Evolutionary conservation across 2,113 vertebrate genomes (phyloP).

Genomic region (Serilophus lunatus): DNA sequence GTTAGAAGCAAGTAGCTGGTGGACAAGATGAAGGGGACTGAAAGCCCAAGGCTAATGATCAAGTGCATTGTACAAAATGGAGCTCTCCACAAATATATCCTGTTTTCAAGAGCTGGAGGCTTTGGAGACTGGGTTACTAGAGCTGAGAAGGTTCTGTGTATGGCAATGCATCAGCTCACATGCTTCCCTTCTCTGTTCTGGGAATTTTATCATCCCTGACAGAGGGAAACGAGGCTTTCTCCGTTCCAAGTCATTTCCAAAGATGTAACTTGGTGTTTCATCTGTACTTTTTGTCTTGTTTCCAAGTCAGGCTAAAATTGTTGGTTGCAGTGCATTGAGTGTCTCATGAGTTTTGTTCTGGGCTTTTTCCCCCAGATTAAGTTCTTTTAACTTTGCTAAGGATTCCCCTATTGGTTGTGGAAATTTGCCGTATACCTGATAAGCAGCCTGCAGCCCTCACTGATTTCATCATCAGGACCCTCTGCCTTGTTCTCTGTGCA

Average conservation of each 20-base stretch:
- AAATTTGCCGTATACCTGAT: not conserved
- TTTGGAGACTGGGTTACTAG: not conserved
- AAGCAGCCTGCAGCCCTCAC: not conserved
- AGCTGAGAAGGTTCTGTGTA: not conserved
- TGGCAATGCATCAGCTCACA: not conserved
- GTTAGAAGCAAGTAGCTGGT: not conserved
- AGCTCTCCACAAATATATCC: not conserved
- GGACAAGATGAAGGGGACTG: not conserved
- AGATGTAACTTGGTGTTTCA: not conserved
- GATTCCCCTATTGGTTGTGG: not conserved
- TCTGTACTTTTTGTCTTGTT: not conserved
- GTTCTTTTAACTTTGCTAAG: not conserved
- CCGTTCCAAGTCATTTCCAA: not conserved
- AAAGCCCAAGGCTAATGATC: not conserved
- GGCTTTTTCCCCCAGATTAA: not conserved
- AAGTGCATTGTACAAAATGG: not conserved
- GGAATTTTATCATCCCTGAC: not conserved
- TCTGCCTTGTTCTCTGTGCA: not conserved
- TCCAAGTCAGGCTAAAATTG: conserved; percentile 2
- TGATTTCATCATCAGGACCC: not conserved
- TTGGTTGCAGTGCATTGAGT: not conserved
- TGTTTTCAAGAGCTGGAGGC: not conserved
- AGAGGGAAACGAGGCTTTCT: not conserved
- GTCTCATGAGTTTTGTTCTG: not conserved
- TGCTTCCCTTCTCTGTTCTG: not conserved